These are phyloP conservation scores for Syndactyla subalaris DNA, from an alignment of 2,797 vertebrate species.

Conservation along the genomic window DNA sequence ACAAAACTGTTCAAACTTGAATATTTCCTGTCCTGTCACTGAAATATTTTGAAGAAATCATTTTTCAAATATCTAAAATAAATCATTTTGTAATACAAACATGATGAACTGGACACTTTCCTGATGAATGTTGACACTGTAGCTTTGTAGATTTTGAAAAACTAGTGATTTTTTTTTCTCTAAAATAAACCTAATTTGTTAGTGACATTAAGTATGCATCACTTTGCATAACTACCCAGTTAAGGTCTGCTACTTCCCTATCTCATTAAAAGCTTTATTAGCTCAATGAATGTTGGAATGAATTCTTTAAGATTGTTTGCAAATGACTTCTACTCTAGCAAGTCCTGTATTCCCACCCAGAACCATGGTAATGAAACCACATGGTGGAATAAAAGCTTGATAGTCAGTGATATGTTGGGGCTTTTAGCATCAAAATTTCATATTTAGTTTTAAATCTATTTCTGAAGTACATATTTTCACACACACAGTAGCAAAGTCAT, in stretches of 20 bases:
- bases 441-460: background rate
- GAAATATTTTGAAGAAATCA: conserved; percentile 45
- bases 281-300: background rate
- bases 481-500: background rate
- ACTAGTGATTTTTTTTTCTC: background rate
- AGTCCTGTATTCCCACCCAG: background rate
- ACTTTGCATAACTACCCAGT: background rate
- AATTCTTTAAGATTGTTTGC: background rate
- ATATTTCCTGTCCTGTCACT: background rate
- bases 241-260: background rate
- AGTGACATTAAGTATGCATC: background rate
- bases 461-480: background rate
- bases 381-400: background rate
- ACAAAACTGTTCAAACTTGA: conserved; percentile 8
- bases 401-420: background rate
- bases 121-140: background rate
- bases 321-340: background rate
- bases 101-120: background rate
- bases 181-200: background rate
- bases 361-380: background rate
- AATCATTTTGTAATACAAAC: background rate
- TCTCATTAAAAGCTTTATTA: background rate
- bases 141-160: background rate
- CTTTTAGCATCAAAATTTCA: background rate
- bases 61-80: background rate